A percentile compares a stretch with the other conserved stretches of the same genome.
Evolutionary conservation across 2,797 vertebrate species (phyloP).

Genomic region (Tadarida brasiliensis): DNA sequence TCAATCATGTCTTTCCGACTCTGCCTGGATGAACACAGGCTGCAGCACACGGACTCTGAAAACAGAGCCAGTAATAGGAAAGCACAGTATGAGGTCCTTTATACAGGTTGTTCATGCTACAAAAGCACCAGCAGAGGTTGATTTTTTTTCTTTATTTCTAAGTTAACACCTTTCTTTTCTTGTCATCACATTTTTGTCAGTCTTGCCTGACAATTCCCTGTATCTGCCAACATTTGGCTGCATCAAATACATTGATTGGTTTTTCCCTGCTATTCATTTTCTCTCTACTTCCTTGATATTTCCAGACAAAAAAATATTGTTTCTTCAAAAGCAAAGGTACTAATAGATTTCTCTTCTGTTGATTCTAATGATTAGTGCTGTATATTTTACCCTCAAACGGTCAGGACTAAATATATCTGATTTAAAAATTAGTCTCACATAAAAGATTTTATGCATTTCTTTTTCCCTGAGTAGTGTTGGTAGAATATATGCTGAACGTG

Average conservation of each 20-base stretch:
- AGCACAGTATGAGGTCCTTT: not conserved
- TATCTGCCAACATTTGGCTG: conserved; percentile 19
- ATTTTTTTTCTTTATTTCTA: not conserved
- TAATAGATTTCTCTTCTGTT: not conserved
- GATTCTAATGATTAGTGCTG: not conserved
- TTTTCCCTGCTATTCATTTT: not conserved
- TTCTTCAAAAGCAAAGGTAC: not conserved
- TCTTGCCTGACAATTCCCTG: not conserved
- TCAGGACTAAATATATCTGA: not conserved
- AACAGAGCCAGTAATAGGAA: not conserved
- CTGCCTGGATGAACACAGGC: not conserved
- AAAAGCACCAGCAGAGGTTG: not conserved
- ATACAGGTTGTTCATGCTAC: not conserved
- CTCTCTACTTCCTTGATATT: conserved; percentile 28
- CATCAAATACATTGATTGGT: not conserved
- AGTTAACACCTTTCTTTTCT: conserved; percentile 54
- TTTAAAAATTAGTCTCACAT: not conserved
- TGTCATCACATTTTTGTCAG: not conserved
- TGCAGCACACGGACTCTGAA: not conserved
- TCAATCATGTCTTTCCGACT: not conserved
- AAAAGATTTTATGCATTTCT: conserved; percentile 30
- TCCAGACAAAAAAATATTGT: conserved; percentile 1
- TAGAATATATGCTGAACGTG: not conserved
- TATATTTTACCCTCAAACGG: not conserved
- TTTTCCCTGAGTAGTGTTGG: not conserved